Base-by-base conservation (phyloP, 2,888 invertebrate species). In the Cosmopolites sordidus region DNA sequence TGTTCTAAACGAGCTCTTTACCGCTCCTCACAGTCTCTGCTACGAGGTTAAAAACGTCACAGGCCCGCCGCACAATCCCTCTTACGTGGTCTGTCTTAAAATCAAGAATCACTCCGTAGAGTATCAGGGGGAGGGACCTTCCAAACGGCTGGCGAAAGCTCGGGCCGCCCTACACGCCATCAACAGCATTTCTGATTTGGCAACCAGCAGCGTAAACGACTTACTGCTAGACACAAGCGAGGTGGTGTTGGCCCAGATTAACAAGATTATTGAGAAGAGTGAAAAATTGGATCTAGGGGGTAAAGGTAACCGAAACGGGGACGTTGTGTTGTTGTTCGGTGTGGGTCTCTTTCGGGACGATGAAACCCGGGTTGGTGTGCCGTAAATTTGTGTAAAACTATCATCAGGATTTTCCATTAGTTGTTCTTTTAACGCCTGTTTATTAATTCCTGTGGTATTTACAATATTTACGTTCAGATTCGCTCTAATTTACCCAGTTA, bases 41-140 rank as follows among this genome's bases (percentile, higher is more conserved):
- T 95, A 92, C 72, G 80, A 81, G 60, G 79, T 91, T 59, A 78
- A 89, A 52, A 81, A 84, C 51, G 87, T 89, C 73, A 82, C 81
- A 17, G 94, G 94, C 0, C 93, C 93, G 0, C 86, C 90, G 8
- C 94, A 95, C 75, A 87, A 89, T 42, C 94, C 94, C 0, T 79
- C 84, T 63, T 95, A 94, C 75, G 87, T 86, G n/a, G 87, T 94
- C 61, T 81, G 86, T 5, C 91, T 93, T 8, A 82, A 82, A 68
- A 86, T 75, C 66, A 83, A 79, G 65, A 78, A 78, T 11, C 76
- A 78, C 63, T 74, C 74, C 14, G 9, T 22, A 30, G 53, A 47
- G 70, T 83, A 74, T 72, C 69, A 74, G 60, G 81, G 81, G 29
- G 71, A 72, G 53, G 81, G 81, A 16, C 74, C 78, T 44, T 79